Evolutionary conservation across 1,140 invertebrate species (phyloP).

Genomic region (Lepidurus packardi): DNA sequence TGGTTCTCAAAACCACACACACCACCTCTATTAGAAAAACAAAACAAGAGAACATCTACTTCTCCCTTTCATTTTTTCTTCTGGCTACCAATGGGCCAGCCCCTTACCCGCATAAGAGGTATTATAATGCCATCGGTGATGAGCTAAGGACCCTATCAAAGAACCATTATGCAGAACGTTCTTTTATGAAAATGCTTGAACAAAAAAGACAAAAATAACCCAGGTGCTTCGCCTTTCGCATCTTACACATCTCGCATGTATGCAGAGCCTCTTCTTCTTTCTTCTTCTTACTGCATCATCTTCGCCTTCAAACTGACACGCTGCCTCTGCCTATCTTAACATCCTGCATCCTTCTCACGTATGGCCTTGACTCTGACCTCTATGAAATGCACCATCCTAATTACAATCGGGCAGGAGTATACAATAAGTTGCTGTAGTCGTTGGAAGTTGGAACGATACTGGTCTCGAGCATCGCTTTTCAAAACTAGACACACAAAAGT

Average conservation of each 20-base stretch:
- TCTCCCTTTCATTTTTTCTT: neutral
- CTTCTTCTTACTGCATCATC: neutral
- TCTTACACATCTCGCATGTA: neutral
- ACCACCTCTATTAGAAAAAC: neutral
- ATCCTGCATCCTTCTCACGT: constrained; percentile 14
- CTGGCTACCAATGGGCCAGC: neutral
- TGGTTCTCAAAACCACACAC: neutral
- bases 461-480: too few relatives aligned
- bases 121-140: neutral
- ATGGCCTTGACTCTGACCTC: constrained; percentile 20
- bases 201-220: neutral
- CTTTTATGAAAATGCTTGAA: neutral
- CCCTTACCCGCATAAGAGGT: neutral
- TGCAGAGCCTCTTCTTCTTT: neutral
- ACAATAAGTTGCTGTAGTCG: neutral
- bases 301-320: neutral
- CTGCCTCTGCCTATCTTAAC: constrained; percentile 13
- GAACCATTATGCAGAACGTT: neutral
- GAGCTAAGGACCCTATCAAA: constrained; percentile 21
- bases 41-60: neutral
- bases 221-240: neutral
- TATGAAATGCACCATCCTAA: constrained; percentile 13
- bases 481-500: too few relatives aligned
- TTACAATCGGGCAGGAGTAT: neutral
- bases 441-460: too few relatives aligned